Evolutionary conservation across 23 tunicate species (phyloP), one percentile per base, ranked within the genome.

Genomic region (Ascidia mentula): DNA sequence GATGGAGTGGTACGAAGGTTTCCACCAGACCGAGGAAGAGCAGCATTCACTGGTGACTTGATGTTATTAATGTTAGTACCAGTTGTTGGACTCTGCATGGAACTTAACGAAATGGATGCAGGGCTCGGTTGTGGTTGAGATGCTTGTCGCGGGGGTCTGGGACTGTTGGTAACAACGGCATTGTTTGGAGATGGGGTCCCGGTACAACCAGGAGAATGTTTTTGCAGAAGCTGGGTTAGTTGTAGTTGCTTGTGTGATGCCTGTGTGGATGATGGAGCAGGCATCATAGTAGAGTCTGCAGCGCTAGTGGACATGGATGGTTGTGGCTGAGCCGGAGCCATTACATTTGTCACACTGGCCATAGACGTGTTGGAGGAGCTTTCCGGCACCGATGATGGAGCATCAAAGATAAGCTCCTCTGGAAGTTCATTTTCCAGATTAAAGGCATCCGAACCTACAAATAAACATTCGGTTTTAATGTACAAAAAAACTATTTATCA

Each of bases 1-100:
- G 97, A 91, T 72, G 97, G 97, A 40, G 97, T 91, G 32, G 97
- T 88, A 76, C 84, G 85, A 69, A 85, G 82, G 35, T 79, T 84
- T 38, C 90, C 85, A 71, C 82, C 80, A 32, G 96, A 40, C 34
- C 96, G 78, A 34, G 77, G 59, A 34, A 79, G 76, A 8, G 89
- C 80, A n/a, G 90, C 82, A 38, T 78, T 91, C 33, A 82, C 79
- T 82, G 85, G 87, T 28, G 87, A 82, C 71, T 76, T 91, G 38
- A 85, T 81, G 45, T 79, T 84, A 69, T 76, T 83, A n/a, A 81
- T 82, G 42, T 81, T 79, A 32, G 69, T 46, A 24, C 87, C 97
- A 0, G 89, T 83, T 73, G 79, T 91, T 8, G 97, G 97, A 72
- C 97, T 91, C 59, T 91, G 97, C 87, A 85, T 77, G 46, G 96